phyloP scores from a whole-genome alignment of 2,113 vertebrate species.

The Gavialis gangeticus region DNA sequence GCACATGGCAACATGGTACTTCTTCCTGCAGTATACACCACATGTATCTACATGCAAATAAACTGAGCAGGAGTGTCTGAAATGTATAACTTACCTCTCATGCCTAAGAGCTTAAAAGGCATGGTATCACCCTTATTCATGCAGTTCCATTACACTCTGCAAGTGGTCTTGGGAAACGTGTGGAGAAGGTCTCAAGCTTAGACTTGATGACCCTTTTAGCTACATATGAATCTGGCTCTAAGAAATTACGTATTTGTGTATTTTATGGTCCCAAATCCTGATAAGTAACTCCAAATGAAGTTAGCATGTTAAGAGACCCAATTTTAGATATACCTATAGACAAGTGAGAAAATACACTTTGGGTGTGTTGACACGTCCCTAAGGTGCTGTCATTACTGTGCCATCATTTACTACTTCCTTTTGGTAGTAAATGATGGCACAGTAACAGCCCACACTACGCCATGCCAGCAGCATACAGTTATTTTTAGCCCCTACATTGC shows the following conservation, averaged over 20 bases:
- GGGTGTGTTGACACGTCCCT: no score
- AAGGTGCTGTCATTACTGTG: no score
- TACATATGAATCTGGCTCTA: neutral
- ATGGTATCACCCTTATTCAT: neutral
- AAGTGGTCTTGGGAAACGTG: neutral
- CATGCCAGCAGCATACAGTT: no score
- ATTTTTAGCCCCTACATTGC: no score
- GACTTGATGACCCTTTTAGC: neutral
- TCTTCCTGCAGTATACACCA: neutral
- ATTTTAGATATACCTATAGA: neutral
- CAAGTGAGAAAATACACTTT: neutral
- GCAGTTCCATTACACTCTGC: neutral
- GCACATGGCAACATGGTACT: neutral
- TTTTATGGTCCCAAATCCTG: neutral
- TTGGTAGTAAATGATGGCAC: no score
- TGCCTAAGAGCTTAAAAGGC: neutral
- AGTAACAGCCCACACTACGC: no score
- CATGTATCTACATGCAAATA: neutral
- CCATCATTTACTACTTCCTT: no score
- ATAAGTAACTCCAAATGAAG: conserved; percentile 3
- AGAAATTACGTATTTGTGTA: neutral
- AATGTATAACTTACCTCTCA: neutral
- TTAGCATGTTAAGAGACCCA: neutral
- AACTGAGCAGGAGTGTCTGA: neutral
- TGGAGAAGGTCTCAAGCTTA: neutral